These are phyloP conservation scores for Samia ricini DNA, from an alignment of 1,140 invertebrate species.

Conservation along the genomic window DNA sequence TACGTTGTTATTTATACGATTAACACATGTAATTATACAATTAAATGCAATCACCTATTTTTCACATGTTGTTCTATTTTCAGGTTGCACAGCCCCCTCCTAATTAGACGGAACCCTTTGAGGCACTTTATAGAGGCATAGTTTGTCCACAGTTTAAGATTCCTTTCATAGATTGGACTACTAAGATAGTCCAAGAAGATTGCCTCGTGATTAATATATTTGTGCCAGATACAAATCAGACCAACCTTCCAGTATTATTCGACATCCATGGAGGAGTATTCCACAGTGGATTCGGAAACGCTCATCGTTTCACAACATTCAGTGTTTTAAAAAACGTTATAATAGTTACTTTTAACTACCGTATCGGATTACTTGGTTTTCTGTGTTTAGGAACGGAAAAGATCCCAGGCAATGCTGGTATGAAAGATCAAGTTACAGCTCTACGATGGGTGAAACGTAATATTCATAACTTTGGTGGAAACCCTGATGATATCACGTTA, in stretches of 20 bases:
- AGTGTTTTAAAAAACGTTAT: slow-evolving; percentile 26
- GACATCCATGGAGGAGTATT: slow-evolving; percentile 41
- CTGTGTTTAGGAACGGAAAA: slow-evolving; percentile 36
- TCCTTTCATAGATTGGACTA: neutral
- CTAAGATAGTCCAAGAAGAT: slow-evolving; percentile 35
- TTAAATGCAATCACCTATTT: too few relatives aligned
- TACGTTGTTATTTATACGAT: too few relatives aligned
- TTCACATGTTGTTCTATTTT: neutral
- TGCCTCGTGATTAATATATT: slow-evolving; percentile 53
- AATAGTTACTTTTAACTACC: slow-evolving; percentile 34
- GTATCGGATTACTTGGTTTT: slow-evolving; percentile 32
- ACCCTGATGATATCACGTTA: slow-evolving; percentile 33
- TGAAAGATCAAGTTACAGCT: slow-evolving; percentile 37
- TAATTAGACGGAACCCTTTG: slow-evolving; percentile 30
- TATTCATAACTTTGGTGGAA: slow-evolving; percentile 37
- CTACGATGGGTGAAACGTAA: slow-evolving; percentile 31
- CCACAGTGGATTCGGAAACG: slow-evolving; percentile 23
- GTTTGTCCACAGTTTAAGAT: slow-evolving; percentile 41
- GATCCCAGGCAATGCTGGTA: slow-evolving; percentile 37
- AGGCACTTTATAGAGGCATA: slow-evolving; percentile 37
- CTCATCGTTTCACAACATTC: slow-evolving; percentile 14
- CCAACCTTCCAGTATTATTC: slow-evolving; percentile 50
- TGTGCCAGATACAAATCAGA: slow-evolving; percentile 41
- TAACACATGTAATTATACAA: too few relatives aligned
- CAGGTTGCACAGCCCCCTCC: slow-evolving; percentile 42